phyloP scores from a whole-genome alignment of 2,797 vertebrate species.

The Serranus cabrilla region DNA sequence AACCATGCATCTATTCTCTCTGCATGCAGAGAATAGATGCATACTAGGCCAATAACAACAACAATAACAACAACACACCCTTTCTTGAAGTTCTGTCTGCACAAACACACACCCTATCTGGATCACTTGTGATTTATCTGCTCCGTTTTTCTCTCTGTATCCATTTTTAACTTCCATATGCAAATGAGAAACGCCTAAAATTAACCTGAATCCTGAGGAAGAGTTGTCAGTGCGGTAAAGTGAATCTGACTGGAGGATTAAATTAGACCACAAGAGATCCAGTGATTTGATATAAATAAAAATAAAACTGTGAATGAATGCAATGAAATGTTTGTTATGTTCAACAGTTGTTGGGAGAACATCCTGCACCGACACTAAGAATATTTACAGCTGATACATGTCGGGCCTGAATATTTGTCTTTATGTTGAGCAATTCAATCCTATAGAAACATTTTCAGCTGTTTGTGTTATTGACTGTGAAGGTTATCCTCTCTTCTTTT shows the following conservation, averaged over 20 bases:
- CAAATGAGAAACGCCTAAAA: constrained; percentile 23
- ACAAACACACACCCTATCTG: not conserved
- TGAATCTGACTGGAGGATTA: not conserved
- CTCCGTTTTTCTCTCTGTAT: not conserved
- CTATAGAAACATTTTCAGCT: not conserved
- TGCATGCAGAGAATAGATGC: not conserved
- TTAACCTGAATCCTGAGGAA: constrained; percentile 1
- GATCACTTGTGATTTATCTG: not conserved
- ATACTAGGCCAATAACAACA: not conserved
- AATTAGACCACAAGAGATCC: not conserved
- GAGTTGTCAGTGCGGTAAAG: not conserved
- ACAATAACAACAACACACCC: not conserved
- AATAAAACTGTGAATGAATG: not conserved
- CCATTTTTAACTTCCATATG: constrained; percentile 3
- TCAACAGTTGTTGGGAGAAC: not conserved
- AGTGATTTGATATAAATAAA: not conserved
- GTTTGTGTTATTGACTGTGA: not conserved
- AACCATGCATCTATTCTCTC: not conserved
- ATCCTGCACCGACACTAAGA: not conserved
- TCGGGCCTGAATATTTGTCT: not conserved
- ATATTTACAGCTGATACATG: not conserved
- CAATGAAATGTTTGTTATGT: not conserved
- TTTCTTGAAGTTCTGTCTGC: not conserved
- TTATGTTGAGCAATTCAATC: not conserved
- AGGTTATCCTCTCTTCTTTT: too few species aligned